phyloP scores from a whole-genome alignment of 2,113 vertebrate genomes.

The Oceanodroma tethys region DNA sequence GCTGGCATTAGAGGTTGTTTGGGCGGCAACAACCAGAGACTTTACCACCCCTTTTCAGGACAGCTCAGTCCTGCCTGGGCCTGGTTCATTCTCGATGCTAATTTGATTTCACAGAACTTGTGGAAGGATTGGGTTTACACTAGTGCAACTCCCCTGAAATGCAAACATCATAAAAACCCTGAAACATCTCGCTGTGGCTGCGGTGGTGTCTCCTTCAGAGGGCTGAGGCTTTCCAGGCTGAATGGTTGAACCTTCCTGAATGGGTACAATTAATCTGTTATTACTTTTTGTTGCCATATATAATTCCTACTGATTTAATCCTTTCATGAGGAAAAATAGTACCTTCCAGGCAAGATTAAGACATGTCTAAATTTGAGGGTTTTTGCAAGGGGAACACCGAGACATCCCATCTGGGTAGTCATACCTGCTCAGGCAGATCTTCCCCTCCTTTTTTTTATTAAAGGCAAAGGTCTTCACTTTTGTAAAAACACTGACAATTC shows the following conservation, averaged over 20 bases:
- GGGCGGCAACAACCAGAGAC: background rate
- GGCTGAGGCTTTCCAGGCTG: background rate
- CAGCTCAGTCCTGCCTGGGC: rapidly evolving
- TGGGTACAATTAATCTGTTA: too few relatives aligned
- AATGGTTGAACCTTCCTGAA: too few relatives aligned
- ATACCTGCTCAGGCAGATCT: background rate
- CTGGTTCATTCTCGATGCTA: background rate
- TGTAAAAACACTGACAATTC: background rate
- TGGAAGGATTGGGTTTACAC: background rate
- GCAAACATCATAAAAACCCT: background rate
- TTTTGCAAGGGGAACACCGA: background rate
- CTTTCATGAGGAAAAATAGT: background rate
- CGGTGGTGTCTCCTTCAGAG: background rate
- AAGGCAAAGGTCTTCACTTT: background rate
- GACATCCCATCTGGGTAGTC: background rate
- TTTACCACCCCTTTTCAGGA: background rate
- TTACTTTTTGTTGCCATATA: rapidly evolving
- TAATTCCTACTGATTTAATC: background rate
- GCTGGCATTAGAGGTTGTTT: background rate
- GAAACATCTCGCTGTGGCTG: background rate
- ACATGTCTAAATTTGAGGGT: background rate
- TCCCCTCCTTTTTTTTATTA: background rate
- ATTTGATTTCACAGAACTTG: background rate
- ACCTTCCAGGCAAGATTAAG: background rate
- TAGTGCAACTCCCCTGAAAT: background rate